phyloP scores from a whole-genome alignment of 2,113 vertebrate species.

The Empidonax traillii region DNA sequence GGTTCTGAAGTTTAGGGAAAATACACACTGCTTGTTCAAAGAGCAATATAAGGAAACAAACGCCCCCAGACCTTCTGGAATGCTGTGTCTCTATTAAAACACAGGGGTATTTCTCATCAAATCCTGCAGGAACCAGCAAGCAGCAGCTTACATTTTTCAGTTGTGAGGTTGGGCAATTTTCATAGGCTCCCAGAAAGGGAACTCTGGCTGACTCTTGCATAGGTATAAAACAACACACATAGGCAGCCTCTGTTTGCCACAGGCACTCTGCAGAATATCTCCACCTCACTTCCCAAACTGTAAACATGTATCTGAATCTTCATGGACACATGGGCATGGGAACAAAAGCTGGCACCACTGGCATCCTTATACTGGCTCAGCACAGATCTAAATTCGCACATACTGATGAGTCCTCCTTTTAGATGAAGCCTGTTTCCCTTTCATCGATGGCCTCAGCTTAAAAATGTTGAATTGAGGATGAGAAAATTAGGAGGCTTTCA shows the following conservation, averaged over 20 bases:
- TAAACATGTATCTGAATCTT: not conserved
- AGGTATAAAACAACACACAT: not conserved
- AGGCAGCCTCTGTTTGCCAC: not conserved
- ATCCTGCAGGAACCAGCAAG: not conserved
- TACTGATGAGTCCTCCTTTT: not conserved
- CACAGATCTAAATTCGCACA: not conserved
- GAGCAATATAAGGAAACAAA: not conserved
- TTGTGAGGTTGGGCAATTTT: not conserved
- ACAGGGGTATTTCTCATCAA: not conserved
- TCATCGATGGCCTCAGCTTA: not conserved
- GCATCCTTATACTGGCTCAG: not conserved
- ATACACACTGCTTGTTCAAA: not conserved
- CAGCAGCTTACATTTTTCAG: not conserved
- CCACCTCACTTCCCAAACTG: not conserved
- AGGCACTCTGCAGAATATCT: not conserved
- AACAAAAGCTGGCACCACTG: not conserved
- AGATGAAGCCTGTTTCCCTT: not conserved
- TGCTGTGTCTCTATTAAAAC: not conserved
- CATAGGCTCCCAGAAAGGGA: not conserved
- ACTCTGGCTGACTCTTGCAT: not conserved
- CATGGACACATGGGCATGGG: not conserved
- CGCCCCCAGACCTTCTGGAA: not conserved
- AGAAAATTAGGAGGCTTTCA: not conserved
- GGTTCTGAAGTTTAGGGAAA: not conserved
- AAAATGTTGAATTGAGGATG: not conserved